These are phyloP conservation scores for Aplocera efformata DNA, from an alignment of 2,888 invertebrate genomes.

Conservation along the genomic window DNA sequence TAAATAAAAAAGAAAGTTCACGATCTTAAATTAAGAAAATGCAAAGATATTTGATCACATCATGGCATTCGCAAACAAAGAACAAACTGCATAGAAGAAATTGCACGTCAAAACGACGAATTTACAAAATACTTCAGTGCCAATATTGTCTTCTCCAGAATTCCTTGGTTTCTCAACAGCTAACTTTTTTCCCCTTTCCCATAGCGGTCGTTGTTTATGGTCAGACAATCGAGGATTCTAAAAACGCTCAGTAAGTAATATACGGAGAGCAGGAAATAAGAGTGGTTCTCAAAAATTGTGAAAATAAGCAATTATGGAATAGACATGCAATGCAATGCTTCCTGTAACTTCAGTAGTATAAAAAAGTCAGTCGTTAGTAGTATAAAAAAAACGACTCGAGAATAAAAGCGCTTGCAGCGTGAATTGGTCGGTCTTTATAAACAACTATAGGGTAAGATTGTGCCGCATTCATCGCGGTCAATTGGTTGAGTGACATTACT, in stretches of 20 bases:
- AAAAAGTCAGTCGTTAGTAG: no score
- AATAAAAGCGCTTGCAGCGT: no score
- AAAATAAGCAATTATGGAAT: no score
- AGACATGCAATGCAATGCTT: no score
- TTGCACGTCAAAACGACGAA: conserved; percentile 6
- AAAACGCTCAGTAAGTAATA: conserved; percentile 36
- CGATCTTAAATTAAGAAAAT: background rate
- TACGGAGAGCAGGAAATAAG: conserved; percentile 10
- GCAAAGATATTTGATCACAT: background rate
- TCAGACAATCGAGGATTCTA: conserved; percentile 35
- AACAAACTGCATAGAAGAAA: background rate
- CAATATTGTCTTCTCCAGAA: conserved; percentile 28
- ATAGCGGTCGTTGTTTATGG: conserved; percentile 35
- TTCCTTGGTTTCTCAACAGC: conserved; percentile 28
- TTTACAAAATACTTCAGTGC: conserved; percentile 27
- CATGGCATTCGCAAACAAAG: conserved; percentile 3
- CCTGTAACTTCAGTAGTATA: no score
- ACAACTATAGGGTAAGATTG: no score
- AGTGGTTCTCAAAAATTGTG: no score
- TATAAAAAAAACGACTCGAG: no score
- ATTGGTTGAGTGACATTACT: no score
- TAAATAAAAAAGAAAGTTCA: background rate
- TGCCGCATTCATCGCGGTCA: no score
- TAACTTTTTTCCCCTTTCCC: conserved; percentile 31
- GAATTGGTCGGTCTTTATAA: no score